A percentile compares a stretch with the other conserved stretches of the same genome.
Evolutionary conservation across 53 echinoderm and acorn worm species (phyloP).

Genomic region (Apostichopus leukothele): DNA sequence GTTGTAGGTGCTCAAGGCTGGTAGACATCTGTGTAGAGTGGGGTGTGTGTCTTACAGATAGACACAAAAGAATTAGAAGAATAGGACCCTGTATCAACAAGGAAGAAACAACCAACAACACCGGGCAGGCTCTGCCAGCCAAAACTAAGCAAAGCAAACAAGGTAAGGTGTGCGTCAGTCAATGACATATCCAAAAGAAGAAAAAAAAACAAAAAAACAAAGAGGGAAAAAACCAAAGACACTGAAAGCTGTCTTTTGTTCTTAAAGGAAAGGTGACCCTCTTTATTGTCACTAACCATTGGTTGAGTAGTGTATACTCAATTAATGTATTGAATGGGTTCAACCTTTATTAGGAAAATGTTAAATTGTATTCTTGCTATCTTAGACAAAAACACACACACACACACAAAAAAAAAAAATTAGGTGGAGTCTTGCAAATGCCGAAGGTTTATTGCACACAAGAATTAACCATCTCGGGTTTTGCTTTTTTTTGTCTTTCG

Average conservation of each 20-base stretch:
- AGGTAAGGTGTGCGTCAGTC: conserved; percentile 1
- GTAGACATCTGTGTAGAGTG: conserved; percentile 24
- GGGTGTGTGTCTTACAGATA: conserved; percentile 6
- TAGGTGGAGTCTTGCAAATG: conserved; percentile 9
- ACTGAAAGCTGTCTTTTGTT: conserved; percentile 6
- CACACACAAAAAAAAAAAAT: background rate
- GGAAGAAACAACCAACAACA: conserved; percentile 24
- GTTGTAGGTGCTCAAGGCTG: background rate
- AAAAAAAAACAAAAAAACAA: background rate
- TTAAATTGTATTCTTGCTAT: conserved; percentile 11
- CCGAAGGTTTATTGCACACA: conserved; percentile 22
- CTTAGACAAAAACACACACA: conserved; percentile 8
- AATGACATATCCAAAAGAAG: background rate
- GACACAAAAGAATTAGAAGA: conserved; percentile 17
- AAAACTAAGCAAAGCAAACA: conserved; percentile 8
- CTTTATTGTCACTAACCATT: conserved; percentile 1
- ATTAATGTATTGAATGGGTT: conserved; percentile 30
- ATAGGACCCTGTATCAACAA: background rate
- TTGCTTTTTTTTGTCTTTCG: background rate
- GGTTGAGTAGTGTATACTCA: conserved; percentile 28
- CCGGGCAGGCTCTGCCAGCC: background rate
- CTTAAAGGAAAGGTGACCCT: conserved; percentile 18
- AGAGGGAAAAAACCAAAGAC: background rate
- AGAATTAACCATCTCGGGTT: conserved; percentile 6
- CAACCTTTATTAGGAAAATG: conserved; percentile 6